Evolutionary conservation across 2,797 vertebrate species (phyloP).

Genomic region (Dipus sagitta): DNA sequence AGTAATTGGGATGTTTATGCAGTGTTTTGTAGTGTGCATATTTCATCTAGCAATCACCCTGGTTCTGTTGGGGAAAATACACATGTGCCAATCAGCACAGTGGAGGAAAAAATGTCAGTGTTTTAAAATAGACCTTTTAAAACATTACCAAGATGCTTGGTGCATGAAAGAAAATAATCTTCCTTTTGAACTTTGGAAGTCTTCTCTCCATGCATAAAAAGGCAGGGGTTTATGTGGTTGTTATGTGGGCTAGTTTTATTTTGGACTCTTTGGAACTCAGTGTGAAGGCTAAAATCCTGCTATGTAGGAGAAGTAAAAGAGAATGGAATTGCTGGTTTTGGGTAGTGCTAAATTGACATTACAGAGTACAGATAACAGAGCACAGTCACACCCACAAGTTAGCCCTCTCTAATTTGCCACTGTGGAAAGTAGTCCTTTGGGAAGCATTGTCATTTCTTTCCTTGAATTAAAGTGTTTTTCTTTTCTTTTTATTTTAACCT

Average conservation of each 20-base stretch:
- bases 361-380: slow-evolving; percentile 83
- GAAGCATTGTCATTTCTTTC: slow-evolving; percentile 80
- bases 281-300: slow-evolving; percentile 72
- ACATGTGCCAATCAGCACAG: neutral
- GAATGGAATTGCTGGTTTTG: slow-evolving; percentile 70
- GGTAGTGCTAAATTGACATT: slow-evolving; percentile 81
- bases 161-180: slow-evolving; percentile 17
- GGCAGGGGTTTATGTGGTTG: slow-evolving; percentile 66
- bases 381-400: slow-evolving; percentile 82
- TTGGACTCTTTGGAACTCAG: slow-evolving; percentile 65
- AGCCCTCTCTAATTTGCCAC: slow-evolving; percentile 84
- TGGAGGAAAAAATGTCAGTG: neutral
- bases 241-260: slow-evolving; percentile 74
- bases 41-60: neutral
- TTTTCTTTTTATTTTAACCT: neutral
- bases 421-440: slow-evolving; percentile 71
- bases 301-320: slow-evolving; percentile 63
- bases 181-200: slow-evolving; percentile 45
- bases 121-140: slow-evolving; percentile 64
- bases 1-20: neutral
- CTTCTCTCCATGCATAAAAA: slow-evolving; percentile 46
- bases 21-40: neutral
- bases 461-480: slow-evolving; percentile 67
- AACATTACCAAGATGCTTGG: slow-evolving; percentile 14
- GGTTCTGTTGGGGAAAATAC: neutral